Conservation (phyloP, 2,113 vertebrate species). For the Zosterops lateralis region DNA sequence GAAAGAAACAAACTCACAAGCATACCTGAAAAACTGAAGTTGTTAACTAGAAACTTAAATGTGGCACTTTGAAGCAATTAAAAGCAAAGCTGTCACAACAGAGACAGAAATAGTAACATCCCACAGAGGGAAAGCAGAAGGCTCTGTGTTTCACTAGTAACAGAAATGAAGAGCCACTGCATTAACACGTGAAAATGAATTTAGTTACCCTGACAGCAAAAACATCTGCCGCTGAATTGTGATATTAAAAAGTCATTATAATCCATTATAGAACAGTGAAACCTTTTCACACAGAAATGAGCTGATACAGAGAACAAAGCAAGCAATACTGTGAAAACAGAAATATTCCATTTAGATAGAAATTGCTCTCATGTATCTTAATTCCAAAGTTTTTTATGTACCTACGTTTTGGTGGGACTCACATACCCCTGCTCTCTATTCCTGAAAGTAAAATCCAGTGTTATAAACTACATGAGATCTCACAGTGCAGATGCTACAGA, state of each 20-base stretch:
- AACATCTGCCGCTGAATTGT: slow-evolving; percentile 14
- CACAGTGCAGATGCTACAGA: neutral
- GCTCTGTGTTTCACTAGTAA: neutral
- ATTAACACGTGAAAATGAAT: slow-evolving; percentile 34
- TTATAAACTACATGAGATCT: neutral
- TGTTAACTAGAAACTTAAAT: neutral
- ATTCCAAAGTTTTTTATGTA: neutral
- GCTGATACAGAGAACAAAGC: neutral
- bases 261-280: neutral
- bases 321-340: neutral
- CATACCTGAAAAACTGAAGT: neutral
- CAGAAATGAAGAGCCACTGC: slow-evolving; percentile 26
- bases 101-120: slow-evolving; percentile 13
- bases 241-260: slow-evolving; percentile 7
- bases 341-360: neutral
- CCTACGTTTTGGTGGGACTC: neutral
- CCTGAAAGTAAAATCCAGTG: neutral
- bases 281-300: neutral
- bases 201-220: slow-evolving; percentile 30
- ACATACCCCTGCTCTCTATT: neutral
- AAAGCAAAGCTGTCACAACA: slow-evolving; percentile 25
- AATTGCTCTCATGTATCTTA: neutral
- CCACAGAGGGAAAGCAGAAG: slow-evolving; percentile 26
- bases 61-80: slow-evolving; percentile 12
- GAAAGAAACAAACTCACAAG: neutral